Evolutionary conservation across 2,113 vertebrate species (phyloP).

Genomic region (Condylura cristata): DNA sequence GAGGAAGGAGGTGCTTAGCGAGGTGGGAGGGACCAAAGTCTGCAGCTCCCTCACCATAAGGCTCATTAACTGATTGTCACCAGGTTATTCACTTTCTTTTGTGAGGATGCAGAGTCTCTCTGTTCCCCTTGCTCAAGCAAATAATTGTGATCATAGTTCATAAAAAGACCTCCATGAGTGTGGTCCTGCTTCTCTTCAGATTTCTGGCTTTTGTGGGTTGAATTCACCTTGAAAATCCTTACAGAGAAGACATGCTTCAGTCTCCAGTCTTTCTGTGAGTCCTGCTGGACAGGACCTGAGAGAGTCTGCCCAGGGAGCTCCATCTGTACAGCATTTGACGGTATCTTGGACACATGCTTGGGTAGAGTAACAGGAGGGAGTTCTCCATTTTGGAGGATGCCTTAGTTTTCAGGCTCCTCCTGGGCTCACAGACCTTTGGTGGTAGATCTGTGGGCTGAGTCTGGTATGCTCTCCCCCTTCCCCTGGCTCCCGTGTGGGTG

Average conservation of each 20-base stretch:
- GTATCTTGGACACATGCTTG: background rate
- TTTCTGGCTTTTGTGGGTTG: background rate
- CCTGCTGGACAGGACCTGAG: slow-evolving; percentile 77
- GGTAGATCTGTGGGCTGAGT: background rate
- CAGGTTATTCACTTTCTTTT: background rate
- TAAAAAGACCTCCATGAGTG: background rate
- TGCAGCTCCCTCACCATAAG: background rate
- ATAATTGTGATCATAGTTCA: background rate
- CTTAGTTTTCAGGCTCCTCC: background rate
- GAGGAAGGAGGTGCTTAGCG: background rate
- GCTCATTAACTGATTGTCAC: background rate
- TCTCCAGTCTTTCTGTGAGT: slow-evolving; percentile 69
- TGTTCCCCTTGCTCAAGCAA: background rate
- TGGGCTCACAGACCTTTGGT: background rate
- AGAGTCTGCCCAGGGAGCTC: slow-evolving; percentile 67
- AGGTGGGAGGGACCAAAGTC: background rate
- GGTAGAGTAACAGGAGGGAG: background rate
- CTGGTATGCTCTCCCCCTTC: background rate
- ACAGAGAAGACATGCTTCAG: slow-evolving; percentile 68
- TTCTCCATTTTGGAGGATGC: background rate
- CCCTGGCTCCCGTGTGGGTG: no score
- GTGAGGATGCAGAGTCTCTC: background rate
- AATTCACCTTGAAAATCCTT: background rate
- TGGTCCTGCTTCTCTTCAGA: background rate
- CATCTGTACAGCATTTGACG: background rate